Base-by-base conservation (phyloP, 1,140 invertebrate species). In the Eueides isabella region DNA sequence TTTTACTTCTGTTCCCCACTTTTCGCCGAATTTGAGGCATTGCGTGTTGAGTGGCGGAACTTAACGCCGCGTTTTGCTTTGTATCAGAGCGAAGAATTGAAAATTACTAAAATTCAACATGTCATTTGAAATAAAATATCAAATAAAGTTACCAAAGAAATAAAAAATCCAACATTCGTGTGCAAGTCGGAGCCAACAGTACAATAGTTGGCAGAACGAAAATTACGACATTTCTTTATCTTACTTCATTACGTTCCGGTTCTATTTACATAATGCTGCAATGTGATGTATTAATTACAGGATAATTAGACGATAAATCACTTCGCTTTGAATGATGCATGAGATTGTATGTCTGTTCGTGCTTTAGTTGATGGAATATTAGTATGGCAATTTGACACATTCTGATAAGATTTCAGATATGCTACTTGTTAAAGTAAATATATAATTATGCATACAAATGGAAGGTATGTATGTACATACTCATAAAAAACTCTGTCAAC, bases 241-340 rank as follows among this genome's bases (percentile, higher is more conserved):
- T 55, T 55, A 12, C 48, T 69, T 30, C 67, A 69, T 61, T 69
- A 69, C 30, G 61, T 28, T 69, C 48, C 67, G 28, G 66, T 69
- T 48, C 14, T 35, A 69, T 69, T 69, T 35, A 31, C 67, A 69
- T 69, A 69, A 69, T 69, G 31, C 48, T 69, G 67, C 48, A 33
- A n/a, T 16, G 19, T 26, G 67, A 69, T 69, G 67, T 69, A 69
- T 69, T 69, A 69, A 69, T 69, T 69, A 69, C 48, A 33, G 55
- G 33, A 69, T 69, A 69, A 69, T 69, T 69, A 69, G 67, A 31
- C 33, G 30, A 61, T 69, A 35, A 61, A 68, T 68, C 48, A 68
- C 11, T 33, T n/a, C 2, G 30, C n/a, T 68, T 14, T 26, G 44
- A 30, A 61, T 69, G 67, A 69, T 61, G 9, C 33, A 69, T 69